phyloP scores from a whole-genome alignment of 2,888 invertebrate genomes.

The Oscheius onirici region DNA sequence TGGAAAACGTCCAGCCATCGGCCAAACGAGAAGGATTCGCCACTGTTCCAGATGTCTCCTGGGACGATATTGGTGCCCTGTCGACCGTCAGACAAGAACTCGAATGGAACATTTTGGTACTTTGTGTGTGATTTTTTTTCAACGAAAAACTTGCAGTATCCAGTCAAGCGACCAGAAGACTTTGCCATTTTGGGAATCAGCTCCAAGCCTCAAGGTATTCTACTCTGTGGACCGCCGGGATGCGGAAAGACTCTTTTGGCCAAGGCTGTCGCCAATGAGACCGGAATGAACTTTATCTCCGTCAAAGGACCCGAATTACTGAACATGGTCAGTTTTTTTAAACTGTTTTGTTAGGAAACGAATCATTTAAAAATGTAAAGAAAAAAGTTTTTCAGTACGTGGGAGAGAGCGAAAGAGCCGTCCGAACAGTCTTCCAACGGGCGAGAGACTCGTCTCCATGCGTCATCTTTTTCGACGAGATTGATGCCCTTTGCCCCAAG shows the following conservation, averaged over 20 bases:
- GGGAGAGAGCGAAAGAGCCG: slow-evolving; percentile 96
- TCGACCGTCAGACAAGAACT: slow-evolving; percentile 87
- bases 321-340: slow-evolving; percentile 82
- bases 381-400: slow-evolving; percentile 81
- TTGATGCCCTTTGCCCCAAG: slow-evolving; percentile 92
- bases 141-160: slow-evolving; percentile 77
- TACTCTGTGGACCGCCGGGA: slow-evolving; percentile 96
- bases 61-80: slow-evolving; percentile 95
- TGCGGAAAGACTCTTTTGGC: slow-evolving; percentile 88
- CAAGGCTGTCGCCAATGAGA: slow-evolving; percentile 97
- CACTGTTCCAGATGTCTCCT: slow-evolving; percentile 94
- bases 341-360: not conserved
- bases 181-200: slow-evolving; percentile 83
- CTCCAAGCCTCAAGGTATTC: slow-evolving; percentile 82
- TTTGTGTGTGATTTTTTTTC: not conserved
- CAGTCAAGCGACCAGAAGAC: slow-evolving; percentile 86
- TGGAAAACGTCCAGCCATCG: slow-evolving; percentile 40
- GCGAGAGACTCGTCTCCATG: slow-evolving; percentile 95
- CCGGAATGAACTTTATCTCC: slow-evolving; percentile 96
- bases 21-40: slow-evolving; percentile 96
- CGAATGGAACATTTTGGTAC: slow-evolving; percentile 81
- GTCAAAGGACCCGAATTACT: slow-evolving; percentile 97
- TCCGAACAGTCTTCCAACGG: slow-evolving; percentile 92
- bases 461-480: slow-evolving; percentile 97
- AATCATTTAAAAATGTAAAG: not conserved